Evolutionary conservation across 2,113 vertebrate genomes (phyloP).

Genomic region (Eubucco bourcierii): DNA sequence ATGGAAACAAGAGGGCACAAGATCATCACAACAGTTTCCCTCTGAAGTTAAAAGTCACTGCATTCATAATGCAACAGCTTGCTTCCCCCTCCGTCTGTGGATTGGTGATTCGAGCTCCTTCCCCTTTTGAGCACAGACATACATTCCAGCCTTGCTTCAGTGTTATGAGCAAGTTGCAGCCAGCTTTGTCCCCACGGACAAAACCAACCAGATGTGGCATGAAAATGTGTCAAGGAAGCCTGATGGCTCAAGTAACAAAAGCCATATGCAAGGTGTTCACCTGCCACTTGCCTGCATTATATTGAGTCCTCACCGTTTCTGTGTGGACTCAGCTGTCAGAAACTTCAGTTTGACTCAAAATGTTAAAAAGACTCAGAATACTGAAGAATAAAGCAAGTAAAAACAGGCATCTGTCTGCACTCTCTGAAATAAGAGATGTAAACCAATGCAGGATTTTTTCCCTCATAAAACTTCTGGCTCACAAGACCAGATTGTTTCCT

Average conservation of each 20-base stretch:
- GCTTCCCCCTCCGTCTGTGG: neutral
- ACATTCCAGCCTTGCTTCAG: neutral
- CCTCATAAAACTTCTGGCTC: neutral
- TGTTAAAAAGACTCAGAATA: neutral
- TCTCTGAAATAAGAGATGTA: neutral
- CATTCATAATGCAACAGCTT: neutral
- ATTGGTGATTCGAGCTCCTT: neutral
- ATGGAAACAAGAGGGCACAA: neutral
- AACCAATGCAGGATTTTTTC: neutral
- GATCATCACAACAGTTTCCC: neutral
- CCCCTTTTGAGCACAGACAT: neutral
- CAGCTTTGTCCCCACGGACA: neutral
- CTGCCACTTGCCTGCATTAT: neutral
- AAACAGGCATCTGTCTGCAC: neutral
- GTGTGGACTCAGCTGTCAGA: neutral
- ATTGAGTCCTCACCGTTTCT: neutral
- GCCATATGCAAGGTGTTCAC: fast-evolving
- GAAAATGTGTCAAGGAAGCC: neutral
- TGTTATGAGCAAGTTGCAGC: neutral
- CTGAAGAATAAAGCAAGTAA: neutral
- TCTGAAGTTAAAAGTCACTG: neutral
- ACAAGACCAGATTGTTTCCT: neutral
- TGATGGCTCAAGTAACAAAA: neutral
- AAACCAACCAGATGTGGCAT: neutral
- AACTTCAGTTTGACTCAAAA: neutral